phyloP scores from a whole-genome alignment of 2,113 vertebrate species.

The Pseudorectes ferrugineus region DNA sequence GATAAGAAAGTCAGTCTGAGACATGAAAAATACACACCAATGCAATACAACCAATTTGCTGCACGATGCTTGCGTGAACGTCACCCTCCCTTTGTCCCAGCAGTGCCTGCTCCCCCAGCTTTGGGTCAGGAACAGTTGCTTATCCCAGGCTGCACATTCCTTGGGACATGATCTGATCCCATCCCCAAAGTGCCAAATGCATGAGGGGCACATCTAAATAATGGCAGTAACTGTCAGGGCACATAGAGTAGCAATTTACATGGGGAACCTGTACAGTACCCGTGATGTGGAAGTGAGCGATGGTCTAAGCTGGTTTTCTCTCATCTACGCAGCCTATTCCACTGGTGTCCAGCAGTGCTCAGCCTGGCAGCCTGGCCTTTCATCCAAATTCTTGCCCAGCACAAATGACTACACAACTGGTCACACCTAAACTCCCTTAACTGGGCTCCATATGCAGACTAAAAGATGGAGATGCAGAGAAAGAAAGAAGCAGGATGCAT shows the following conservation, averaged over 20 bases:
- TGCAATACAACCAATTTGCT: not conserved
- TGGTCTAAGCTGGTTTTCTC: not conserved
- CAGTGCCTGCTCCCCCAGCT: not conserved
- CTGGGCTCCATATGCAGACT: not conserved
- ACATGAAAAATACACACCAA: not conserved
- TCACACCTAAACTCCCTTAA: not conserved
- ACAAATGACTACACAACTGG: not conserved
- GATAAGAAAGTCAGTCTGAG: not conserved
- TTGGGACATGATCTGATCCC: not conserved
- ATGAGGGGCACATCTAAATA: not conserved
- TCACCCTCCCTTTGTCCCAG: not conserved
- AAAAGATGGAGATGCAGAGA: not conserved
- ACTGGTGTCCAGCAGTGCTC: not conserved
- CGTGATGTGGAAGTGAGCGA: fast-evolving
- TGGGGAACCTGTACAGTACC: not conserved
- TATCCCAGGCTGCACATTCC: not conserved
- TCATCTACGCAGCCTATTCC: not conserved
- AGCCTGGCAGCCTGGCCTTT: not conserved
- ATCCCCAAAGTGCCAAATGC: not conserved
- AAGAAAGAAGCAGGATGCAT: not conserved
- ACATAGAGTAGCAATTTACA: not conserved
- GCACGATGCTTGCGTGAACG: fast-evolving
- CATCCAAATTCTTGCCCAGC: not conserved
- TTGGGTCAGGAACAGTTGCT: not conserved
- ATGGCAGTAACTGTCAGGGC: not conserved